Base-by-base conservation (phyloP, 1,140 invertebrate species). In the Cydia pomonella region DNA sequence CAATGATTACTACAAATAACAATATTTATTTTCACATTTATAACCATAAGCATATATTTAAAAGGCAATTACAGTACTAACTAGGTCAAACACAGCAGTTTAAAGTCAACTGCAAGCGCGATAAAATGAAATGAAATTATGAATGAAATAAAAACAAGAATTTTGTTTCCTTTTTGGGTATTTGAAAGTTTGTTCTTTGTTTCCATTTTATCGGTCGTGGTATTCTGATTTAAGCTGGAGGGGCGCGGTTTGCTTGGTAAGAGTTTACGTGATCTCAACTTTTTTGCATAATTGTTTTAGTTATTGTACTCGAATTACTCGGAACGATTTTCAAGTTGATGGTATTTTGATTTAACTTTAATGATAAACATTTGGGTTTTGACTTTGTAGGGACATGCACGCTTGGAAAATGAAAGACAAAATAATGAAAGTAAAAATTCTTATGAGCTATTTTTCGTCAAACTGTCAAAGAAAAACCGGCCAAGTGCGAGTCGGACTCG, bases 171-270 rank as follows among this genome's bases (percentile, higher is more conserved):
- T 21, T 18, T 69, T 38, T 21, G 2, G 64, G 29, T 69, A 41
- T 41, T 38, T 38, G 29, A 69, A 69, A 38, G 29, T 69, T 69
- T 69, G 29, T 69, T 69, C 23, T 18, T 29, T 69, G 27, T 69
- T n/a, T 16, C 63, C 25, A 66, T 66, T 66, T 69, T 69, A 21
- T 69, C 62, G 62, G 62, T 10, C 62, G 7, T 69, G 27, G 33
- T 33, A 63, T 69, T 38, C 29, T 69, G 64, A 38, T 69, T 59
- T 69, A 69, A 69, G 18, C 64, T 69, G n/a, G n/a, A 23, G 16
- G 10, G n/a, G 41, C 64, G 64, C 23, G 16, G 29, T 38, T 33
- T 18, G 29, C 29, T 41, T 69, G 29, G 18, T 18, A 33, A 38
- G 29, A 29, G 9, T 25, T 66, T 29, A 33, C 63, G 63, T 66